Percentiles rank a stretch among this genome's conserved stretches.
phyloP scores from a whole-genome alignment of 2,797 vertebrate species.

The Schizothorax lantsangensis region DNA sequence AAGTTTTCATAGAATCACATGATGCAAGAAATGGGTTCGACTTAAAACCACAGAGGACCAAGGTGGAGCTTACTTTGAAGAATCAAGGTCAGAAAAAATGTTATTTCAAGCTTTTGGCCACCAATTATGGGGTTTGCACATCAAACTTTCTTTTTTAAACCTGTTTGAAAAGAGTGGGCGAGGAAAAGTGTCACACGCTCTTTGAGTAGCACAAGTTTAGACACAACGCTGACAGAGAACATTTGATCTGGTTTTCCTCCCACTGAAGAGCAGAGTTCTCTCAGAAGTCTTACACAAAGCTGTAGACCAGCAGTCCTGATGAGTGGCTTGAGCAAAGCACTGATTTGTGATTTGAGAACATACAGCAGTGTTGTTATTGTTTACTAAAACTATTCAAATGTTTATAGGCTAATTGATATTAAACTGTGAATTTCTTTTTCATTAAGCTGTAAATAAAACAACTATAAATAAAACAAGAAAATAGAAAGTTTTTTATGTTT shows the following conservation, averaged over 20 bases:
- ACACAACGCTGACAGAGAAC: background rate
- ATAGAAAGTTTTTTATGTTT: background rate
- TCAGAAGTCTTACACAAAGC: background rate
- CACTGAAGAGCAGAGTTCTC: background rate
- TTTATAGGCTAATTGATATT: background rate
- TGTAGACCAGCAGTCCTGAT: constrained; percentile 1
- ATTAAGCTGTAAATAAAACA: background rate
- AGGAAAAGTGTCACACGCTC: background rate
- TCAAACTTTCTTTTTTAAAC: background rate
- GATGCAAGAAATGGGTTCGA: constrained; percentile 9
- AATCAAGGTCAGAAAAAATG: background rate
- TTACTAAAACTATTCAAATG: background rate
- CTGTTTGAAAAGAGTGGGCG: background rate
- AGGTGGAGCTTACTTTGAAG: constrained; percentile 24
- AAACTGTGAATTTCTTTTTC: background rate
- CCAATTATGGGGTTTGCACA: background rate
- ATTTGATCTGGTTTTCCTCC: background rate
- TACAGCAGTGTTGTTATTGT: background rate
- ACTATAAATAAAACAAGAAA: background rate
- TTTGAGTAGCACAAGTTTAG: background rate
- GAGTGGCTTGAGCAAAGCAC: too few species aligned
- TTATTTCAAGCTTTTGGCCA: background rate
- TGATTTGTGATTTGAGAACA: background rate
- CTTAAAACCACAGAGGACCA: constrained; percentile 10
- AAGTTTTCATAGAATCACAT: constrained; percentile 27